These are phyloP conservation scores for Erethizon dorsatum DNA, from an alignment of 2,797 vertebrate genomes.

Conservation along the genomic window DNA sequence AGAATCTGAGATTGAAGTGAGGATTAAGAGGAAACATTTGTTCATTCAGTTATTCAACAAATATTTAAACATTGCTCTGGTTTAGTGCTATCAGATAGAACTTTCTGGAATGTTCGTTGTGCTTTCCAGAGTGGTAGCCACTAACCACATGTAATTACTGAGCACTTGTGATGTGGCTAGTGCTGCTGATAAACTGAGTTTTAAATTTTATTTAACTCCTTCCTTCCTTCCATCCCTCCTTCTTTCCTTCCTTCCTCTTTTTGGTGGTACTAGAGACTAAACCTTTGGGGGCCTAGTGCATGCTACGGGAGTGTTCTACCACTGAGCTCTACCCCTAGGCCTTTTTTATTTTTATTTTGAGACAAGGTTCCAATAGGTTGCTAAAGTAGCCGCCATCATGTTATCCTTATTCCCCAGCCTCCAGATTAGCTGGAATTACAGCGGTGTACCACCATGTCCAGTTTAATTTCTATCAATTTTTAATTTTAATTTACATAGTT, in stretches of 20 bases:
- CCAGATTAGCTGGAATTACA: not conserved
- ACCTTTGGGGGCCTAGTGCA: not conserved
- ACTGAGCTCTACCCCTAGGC: not conserved
- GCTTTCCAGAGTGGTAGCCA: not conserved
- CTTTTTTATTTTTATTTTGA: not conserved
- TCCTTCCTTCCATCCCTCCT: not conserved
- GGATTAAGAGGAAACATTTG: not conserved
- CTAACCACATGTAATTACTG: not conserved
- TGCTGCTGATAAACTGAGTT: not conserved
- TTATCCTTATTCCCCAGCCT: not conserved
- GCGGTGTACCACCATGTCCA: not conserved
- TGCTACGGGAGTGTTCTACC: not conserved
- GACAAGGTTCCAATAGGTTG: not conserved
- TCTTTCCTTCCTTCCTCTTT: not conserved
- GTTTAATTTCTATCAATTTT: constrained; percentile 9
- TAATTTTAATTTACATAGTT: constrained; percentile 35
- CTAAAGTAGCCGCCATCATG: not conserved
- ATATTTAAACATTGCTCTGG: not conserved
- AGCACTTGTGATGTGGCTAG: not conserved
- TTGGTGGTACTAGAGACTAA: not conserved
- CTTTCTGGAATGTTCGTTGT: not conserved
- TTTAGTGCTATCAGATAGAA: not conserved
- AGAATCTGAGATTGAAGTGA: not conserved
- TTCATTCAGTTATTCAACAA: not conserved
- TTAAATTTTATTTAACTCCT: not conserved